phyloP scores from a whole-genome alignment of 2,888 invertebrate species.

The Dasypolia templi region DNA sequence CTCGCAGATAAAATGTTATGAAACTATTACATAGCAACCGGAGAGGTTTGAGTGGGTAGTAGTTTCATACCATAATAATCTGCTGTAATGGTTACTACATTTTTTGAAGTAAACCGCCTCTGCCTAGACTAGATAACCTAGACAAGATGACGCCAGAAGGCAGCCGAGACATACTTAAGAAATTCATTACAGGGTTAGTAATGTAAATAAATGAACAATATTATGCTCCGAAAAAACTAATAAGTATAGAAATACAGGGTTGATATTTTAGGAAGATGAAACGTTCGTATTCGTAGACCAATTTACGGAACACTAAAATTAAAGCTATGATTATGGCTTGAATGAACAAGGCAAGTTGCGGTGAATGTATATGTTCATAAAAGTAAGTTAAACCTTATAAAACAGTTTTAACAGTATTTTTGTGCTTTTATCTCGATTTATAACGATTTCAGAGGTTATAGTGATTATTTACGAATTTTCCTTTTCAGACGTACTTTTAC shows the following conservation, averaged over 20 bases:
- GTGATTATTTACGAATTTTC: not conserved
- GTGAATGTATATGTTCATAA: too few species aligned
- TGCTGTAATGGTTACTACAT: constrained; percentile 6
- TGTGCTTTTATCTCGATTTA: not conserved
- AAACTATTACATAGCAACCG: constrained; percentile 22
- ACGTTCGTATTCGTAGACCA: not conserved
- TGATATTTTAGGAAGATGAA: not conserved
- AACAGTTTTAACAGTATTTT: too few species aligned
- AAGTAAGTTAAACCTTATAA: too few species aligned
- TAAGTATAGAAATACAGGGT: not conserved
- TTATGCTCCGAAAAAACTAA: not conserved
- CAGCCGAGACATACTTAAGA: not conserved
- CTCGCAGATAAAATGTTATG: constrained; percentile 47
- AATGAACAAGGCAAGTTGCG: too few species aligned
- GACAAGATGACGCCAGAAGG: not conserved
- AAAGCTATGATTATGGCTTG: too few species aligned
- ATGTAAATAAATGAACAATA: constrained; percentile 11
- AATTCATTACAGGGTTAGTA: not conserved
- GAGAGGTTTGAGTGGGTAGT: not conserved
- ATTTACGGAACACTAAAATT: not conserved
- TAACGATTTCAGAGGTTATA: not conserved
- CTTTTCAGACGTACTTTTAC: not conserved
- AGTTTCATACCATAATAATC: constrained; percentile 1
- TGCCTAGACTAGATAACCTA: not conserved
- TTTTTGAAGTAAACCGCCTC: not conserved